Percentiles rank a stretch among this genome's conserved stretches.
Conservation (phyloP, 2,888 invertebrate genomes). For the Phortica magna region DNA sequence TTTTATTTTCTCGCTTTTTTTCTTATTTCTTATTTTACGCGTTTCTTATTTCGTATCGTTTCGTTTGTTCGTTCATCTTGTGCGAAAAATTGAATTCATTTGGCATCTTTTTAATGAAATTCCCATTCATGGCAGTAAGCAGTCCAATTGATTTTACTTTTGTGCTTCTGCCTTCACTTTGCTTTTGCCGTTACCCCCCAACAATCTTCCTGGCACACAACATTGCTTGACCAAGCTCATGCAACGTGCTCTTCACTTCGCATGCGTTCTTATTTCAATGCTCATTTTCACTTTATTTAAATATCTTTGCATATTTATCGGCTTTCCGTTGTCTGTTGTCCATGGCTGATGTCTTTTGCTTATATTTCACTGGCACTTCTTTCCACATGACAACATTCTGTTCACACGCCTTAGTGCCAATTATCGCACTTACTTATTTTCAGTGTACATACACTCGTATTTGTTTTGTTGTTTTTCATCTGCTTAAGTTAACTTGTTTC, state of each 20-base stretch:
- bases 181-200: conserved; percentile 60
- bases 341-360: not conserved
- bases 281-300: conserved; percentile 24
- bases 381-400: not conserved
- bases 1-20: not conserved
- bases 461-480: not conserved
- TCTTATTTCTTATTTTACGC: conserved; percentile 42
- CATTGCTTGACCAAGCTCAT: not conserved
- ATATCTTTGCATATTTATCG: conserved; percentile 9
- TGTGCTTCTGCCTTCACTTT: conserved; percentile 43
- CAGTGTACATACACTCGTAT: not conserved
- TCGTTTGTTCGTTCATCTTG: not conserved
- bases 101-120: conserved; percentile 1
- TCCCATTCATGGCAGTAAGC: not conserved
- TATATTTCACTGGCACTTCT: conserved; percentile 1
- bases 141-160: not conserved
- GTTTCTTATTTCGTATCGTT: conserved; percentile 1
- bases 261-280: not conserved
- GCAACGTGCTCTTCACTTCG: not conserved
- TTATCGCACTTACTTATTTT: not conserved
- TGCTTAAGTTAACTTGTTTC: not conserved
- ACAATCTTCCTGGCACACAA: conserved; percentile 61
- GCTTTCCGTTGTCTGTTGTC: not conserved
- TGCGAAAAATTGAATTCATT: not conserved
- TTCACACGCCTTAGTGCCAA: conserved; percentile 8